Percentiles rank a stretch among this genome's conserved stretches.
Conservation (phyloP, 2,888 invertebrate genomes). For the Folsomia candida region DNA sequence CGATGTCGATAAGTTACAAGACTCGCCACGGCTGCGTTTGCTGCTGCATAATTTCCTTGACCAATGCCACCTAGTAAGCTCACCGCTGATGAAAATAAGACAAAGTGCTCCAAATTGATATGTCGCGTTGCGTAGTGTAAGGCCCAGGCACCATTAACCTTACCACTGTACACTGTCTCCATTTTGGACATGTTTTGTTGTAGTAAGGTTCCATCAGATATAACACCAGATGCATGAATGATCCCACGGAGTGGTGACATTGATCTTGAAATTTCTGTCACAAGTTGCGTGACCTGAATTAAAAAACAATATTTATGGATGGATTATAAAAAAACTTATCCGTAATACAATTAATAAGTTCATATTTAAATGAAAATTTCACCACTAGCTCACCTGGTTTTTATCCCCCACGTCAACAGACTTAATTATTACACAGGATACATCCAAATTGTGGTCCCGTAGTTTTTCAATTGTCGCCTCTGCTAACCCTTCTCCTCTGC, state of each 20-base stretch:
- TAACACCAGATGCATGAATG: conserved; percentile 26
- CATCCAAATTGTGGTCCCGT: too few species aligned
- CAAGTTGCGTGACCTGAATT: too few species aligned
- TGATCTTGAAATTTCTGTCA: too few species aligned
- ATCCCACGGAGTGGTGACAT: conserved; percentile 21
- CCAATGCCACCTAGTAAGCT: conserved; percentile 11
- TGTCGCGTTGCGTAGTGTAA: conserved; percentile 4
- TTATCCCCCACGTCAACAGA: too few species aligned
- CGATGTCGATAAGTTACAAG: conserved; percentile 10
- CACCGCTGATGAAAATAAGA: not conserved
- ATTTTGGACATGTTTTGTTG: conserved; percentile 16
- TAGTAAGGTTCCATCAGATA: conserved; percentile 7
- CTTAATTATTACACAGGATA: too few species aligned
- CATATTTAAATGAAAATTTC: too few species aligned
- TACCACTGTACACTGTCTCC: conserved; percentile 10
- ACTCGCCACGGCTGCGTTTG: conserved; percentile 12
- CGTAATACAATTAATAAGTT: too few species aligned
- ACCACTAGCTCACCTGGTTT: too few species aligned
- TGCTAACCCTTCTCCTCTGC: too few species aligned
- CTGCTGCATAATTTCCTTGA: conserved; percentile 14
- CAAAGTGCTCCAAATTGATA: not conserved
- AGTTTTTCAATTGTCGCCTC: too few species aligned
- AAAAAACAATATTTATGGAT: too few species aligned
- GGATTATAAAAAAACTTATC: too few species aligned
- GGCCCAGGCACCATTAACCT: conserved; percentile 17